Percentiles rank a stretch among this genome's conserved stretches.
phyloP scores from a whole-genome alignment of 2,888 invertebrate genomes.

The Phytoseiulus persimilis region DNA sequence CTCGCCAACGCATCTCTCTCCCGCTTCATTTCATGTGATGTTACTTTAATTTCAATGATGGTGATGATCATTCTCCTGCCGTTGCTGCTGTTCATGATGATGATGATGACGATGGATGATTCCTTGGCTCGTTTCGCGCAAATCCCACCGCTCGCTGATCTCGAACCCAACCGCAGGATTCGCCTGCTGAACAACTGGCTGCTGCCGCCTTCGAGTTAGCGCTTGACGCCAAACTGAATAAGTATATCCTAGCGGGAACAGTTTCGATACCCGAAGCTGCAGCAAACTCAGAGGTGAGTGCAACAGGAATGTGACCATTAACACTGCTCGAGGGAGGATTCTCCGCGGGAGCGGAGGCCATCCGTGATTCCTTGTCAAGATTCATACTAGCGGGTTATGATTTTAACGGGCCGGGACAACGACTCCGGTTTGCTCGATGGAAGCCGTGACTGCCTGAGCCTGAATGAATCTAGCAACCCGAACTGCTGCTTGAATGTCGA shows the following conservation, averaged over 20 bases:
- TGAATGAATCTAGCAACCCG: too few species aligned
- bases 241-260: conserved; percentile 17
- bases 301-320: neutral
- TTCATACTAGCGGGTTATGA: neutral
- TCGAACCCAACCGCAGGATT: neutral
- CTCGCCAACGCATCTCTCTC: neutral
- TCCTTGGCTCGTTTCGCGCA: neutral
- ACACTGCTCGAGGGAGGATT: neutral
- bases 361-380: neutral
- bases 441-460: too few species aligned
- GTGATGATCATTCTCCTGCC: neutral
- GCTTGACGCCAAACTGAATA: conserved; percentile 35
- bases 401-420: too few species aligned
- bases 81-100: neutral
- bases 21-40: neutral
- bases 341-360: neutral
- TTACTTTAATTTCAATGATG: conserved; percentile 8
- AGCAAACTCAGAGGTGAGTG: neutral
- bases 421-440: too few species aligned
- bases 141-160: conserved; percentile 9
- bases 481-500: too few species aligned
- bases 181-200: conserved; percentile 34
- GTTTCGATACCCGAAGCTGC: neutral
- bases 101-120: neutral
- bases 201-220: conserved; percentile 29